Evolutionary conservation across 2,113 vertebrate genomes (phyloP), one percentile per base, ranked within the genome.

Genomic region (Porphyrio hochstetteri): DNA sequence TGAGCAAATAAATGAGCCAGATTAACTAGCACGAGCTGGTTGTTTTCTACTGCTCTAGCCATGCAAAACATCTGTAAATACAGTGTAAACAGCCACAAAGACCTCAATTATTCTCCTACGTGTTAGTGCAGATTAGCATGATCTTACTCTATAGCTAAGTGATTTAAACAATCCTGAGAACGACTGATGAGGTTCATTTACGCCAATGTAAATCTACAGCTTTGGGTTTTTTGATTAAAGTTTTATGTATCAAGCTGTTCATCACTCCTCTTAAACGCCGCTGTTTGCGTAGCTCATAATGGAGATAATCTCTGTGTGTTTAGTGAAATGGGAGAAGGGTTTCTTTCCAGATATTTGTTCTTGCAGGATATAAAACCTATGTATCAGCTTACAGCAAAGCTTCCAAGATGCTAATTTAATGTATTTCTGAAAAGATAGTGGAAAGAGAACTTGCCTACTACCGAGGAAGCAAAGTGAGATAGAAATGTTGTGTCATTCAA

Each of bases 41-140:
- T 92, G 88, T 86, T 93, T 91, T 90, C 60, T 90, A 5, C 61
- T 76, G 23, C 61, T 88, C 48, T 70, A 71, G 82, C 69, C 90
- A 78, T 74, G 76, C 82, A 84, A 86, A 96, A 63, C 79, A 81
- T 48, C 72, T 92, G 79, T 93, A 95, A 92, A 81, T 90, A 79
- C 76, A 64, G 64, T 88, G 76, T 83, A 72, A 94, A 82, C 50
- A 75, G 40, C 82, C 82, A 82, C 83, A 57, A 44, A 93, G 72
- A 78, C 86, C 57, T 90, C 80, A 84, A 69, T 92, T 95, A 90
- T 82, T 97, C 76, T 75, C 35, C 65, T 81, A 4, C 53, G 94
- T 83, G 52, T 92, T 94, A 48, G 67, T 68, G 80, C 61, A 88
- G 90, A 92, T 84, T 88, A 61, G 38, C 11, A 7, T 64, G 86